Conservation (phyloP, 2,888 invertebrate genomes). For the Beris morrisii region DNA sequence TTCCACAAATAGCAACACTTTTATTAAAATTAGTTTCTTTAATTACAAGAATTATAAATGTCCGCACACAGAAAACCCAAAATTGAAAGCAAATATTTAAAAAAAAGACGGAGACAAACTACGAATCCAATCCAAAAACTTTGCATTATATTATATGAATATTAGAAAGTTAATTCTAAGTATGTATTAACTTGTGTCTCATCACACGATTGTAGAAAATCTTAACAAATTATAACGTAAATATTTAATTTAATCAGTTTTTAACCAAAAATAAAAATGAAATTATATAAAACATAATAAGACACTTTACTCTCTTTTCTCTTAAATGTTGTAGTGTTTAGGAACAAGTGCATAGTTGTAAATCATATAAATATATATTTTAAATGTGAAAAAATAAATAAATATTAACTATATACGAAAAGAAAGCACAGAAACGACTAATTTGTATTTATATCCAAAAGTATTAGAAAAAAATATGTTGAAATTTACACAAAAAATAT, state of each 20-base stretch:
- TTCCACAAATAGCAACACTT: too few species aligned
- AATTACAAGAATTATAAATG: too few species aligned
- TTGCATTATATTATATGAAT: not conserved
- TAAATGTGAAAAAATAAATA: not conserved
- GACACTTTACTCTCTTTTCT: constrained; percentile 25
- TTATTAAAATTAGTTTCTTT: too few species aligned
- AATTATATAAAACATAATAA: constrained; percentile 1
- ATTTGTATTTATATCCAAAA: constrained; percentile 2
- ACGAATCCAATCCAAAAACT: too few species aligned
- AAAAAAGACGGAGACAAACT: too few species aligned
- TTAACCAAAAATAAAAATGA: not conserved
- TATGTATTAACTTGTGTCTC: too few species aligned
- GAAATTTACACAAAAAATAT: not conserved
- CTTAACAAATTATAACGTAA: constrained; percentile 6
- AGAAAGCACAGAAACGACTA: too few species aligned
- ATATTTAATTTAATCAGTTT: constrained; percentile 12
- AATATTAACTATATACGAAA: too few species aligned
- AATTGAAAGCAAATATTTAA: too few species aligned
- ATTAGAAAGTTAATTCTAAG: not conserved
- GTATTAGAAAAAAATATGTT: not conserved
- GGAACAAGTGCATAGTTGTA: constrained; percentile 15
- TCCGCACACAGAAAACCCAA: too few species aligned
- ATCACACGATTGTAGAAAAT: constrained; percentile 4
- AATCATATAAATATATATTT: constrained; percentile 9
- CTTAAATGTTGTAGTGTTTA: constrained; percentile 23